Percentiles rank a stretch among this genome's conserved stretches.
Conservation (phyloP, 2,888 invertebrate species). For the Cosmorhoe ocellata region DNA sequence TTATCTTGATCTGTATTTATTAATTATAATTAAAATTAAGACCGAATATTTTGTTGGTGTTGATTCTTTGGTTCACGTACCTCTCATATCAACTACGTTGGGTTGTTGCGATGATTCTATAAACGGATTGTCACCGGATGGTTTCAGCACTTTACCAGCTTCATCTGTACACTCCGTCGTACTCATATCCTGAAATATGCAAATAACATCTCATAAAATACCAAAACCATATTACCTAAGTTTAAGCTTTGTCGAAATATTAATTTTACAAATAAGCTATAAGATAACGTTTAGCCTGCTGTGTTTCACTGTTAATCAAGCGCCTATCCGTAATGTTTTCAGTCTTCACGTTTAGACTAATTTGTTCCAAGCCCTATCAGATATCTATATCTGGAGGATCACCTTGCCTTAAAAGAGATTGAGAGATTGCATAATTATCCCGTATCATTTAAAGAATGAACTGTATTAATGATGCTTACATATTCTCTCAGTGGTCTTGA, state of each 20-base stretch:
- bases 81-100: constrained; percentile 97
- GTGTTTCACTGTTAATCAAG: no score
- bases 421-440: not conserved
- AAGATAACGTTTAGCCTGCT: no score
- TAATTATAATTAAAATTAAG: no score
- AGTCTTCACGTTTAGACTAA: no score
- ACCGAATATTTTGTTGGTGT: not conserved
- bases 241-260: no score
- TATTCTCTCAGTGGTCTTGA: constrained; percentile 88
- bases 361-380: no score
- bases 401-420: no score
- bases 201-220: not conserved
- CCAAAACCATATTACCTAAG: not conserved
- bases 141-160: constrained; percentile 89
- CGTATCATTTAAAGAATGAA: no score
- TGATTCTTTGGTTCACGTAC: constrained; percentile 64
- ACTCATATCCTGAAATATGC: constrained; percentile 87
- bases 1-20: not conserved
- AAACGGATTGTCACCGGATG: constrained; percentile 94
- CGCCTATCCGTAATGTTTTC: no score
- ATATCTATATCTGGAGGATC: no score
- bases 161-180: constrained; percentile 89
- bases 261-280: no score
- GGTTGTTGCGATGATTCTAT: constrained; percentile 93
- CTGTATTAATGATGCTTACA: constrained; percentile 69